Evolutionary conservation across 2,113 vertebrate species (phyloP), one percentile per base, ranked within the genome.

Genomic region (Oryzias melastigma): DNA sequence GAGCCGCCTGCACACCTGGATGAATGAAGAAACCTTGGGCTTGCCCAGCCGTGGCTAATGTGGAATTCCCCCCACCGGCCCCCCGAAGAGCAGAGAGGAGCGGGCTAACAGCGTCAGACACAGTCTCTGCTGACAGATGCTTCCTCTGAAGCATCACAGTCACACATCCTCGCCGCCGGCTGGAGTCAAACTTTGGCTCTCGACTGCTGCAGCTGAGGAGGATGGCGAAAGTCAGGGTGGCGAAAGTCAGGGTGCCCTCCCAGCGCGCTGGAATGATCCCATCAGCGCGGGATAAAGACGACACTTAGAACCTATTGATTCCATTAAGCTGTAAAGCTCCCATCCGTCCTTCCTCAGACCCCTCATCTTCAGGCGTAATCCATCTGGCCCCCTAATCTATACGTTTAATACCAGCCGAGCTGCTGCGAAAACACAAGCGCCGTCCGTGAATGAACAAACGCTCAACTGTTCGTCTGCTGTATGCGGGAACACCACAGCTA

Each of bases 21-120:
- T 74, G 72, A 84, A 82, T 59, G 67, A 62, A 85, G 73, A 58
- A 71, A 76, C 70, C 58, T 71, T 64, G 73, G 84, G 58, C 46
- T 93, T 92, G 93, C 91, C 90, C 92, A 93, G 92, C 82, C 90
- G 64, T 89, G 73, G 75, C 65, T 86, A 93, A 87, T 81, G 91
- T 92, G 80, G 84, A 84, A 94, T 93, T 91, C 92, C 94, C 90
- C 74, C 27, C 74, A 18, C 82, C 85, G 91, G 91, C 90, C 85
- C 89, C 88, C 91, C 84, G 85, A 91, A 69, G 77, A 85, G 84
- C 82, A 65, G 77, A 80, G 78, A 80, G 35, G 66, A 78, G 82
- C 52, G 71, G 50, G 79, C 71, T 84, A 85, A 88, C 81, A 51
- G 73, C 58, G 83, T 90, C 86, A 85, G 85, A 89, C 81, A 89